Evolutionary conservation across 2,888 invertebrate species (phyloP), one percentile per base, ranked within the genome.

Genomic region (Eupithecia dodoneata): DNA sequence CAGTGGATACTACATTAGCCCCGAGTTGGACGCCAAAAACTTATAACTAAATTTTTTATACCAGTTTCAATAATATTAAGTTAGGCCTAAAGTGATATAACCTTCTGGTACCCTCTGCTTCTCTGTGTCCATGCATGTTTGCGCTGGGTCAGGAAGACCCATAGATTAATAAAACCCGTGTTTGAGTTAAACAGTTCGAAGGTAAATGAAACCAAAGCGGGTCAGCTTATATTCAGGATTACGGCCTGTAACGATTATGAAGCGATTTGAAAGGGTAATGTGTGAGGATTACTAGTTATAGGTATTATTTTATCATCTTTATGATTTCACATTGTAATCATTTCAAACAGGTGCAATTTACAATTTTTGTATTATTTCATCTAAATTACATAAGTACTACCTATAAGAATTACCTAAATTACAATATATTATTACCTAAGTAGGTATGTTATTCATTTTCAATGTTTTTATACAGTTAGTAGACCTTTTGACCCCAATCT

Each of bases 131-230:
- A n/a, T 79, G 81, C 79, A 82, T 91, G 90, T 91, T 91, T 91
- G 91, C 87, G 82, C 82, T 84, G 87, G 88, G 88, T 82, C 89
- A 82, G 84, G 82, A 86, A 87, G 88, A 85, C 87, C 89, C 86
- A 83, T 80, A 87, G 89, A 90, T 90, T 91, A 90, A 92, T 92
- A 91, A 91, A 90, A 87, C 86, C 89, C 87, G 80, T 91, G 91
- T 91, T 91, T 91, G 91, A 91, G 89, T 91, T 90, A 79, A 81
- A 81, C 85, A 79, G 83, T 82, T 82, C 74, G 85, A 82, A 87
- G 85, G 85, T 85, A 85, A 83, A 83, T 81, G 81, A 82, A 80
- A 81, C 78, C 79, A 77, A 74, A 80, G 80, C 86, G 88, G 88
- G 87, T 86, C 88, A 88, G 86, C 83, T 83, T 74, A 42, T 71